Evolutionary conservation across 1,140 invertebrate genomes (phyloP), one percentile per base, ranked within the genome.

Genomic region (Cotesia typhae): DNA sequence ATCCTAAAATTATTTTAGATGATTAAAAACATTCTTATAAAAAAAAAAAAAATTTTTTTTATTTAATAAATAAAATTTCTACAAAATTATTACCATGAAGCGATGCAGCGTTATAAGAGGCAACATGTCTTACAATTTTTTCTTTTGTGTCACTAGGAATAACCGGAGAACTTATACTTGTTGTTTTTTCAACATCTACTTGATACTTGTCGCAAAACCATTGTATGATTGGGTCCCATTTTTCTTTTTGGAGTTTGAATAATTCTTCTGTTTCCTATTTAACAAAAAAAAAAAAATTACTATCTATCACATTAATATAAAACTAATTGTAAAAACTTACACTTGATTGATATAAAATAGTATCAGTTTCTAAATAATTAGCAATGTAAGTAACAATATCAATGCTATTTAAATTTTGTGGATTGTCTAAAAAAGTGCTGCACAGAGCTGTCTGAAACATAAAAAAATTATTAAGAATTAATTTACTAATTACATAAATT

Each of bases 391-490:
- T 90, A 4, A 92, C 91, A 72, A 98, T 90, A 80, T 94, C 91
- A 76, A 91, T 87, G 81, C 93, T 92, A n/a, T 85, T 92, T 67
- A 92, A 88, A 74, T 93, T 91, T 76, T 93, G 92, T 14, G 96
- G 96, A 88, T 98, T 98, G 83, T 99, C 97, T 61, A 96, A 84
- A 71, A 92, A 91, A 47, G 95, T 98, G 79, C 95, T 97, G 79
- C 94, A 94, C 5, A 99, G 86, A n/a, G 93, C 91, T 20, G 94
- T 97, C 92, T 96, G 84, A 71, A 86, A 84, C 0, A 47, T 47
- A 78, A 77, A 80, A 88, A 87, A 74, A 74, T 74, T 9, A 77
- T 73, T 55, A 35, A 47, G 1, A 70, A 52, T 47, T 36, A 67
- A 66, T 72, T 17, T 14, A 51, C 12, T 55, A 55, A 14, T n/a